Percentiles rank a stretch among this genome's conserved stretches.
phyloP scores from a whole-genome alignment of 2,797 vertebrate species.

The Sebastes dallii region DNA sequence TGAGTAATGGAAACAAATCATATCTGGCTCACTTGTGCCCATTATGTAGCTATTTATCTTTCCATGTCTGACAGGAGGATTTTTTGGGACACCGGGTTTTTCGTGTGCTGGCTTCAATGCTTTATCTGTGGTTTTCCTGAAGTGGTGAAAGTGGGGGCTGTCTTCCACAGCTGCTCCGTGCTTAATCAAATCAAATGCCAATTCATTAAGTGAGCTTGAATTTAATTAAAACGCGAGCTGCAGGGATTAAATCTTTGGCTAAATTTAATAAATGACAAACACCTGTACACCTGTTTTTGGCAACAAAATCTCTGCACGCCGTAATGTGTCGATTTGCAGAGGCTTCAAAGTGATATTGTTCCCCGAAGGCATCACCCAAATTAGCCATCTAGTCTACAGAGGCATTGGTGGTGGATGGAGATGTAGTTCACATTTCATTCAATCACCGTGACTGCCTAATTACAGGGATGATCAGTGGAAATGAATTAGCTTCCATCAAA shows the following conservation, averaged over 20 bases:
- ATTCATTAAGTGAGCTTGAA: constrained; percentile 78
- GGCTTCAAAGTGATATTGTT: constrained; percentile 56
- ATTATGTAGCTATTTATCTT: constrained; percentile 66
- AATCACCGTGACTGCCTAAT: constrained; percentile 72
- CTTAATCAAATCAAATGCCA: constrained; percentile 80
- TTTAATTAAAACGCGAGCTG: constrained; percentile 80
- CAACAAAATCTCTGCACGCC: constrained; percentile 48
- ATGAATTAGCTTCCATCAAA: constrained; percentile 72
- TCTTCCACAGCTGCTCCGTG: constrained; percentile 72
- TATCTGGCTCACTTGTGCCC: constrained; percentile 59
- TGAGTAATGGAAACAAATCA: constrained; percentile 72
- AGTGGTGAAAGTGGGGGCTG: constrained; percentile 57
- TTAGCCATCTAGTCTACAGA: constrained; percentile 49
- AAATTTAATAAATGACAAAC: constrained; percentile 81
- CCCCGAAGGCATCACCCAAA: constrained; percentile 66
- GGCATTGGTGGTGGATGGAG: constrained; percentile 39
- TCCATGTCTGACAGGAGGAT: constrained; percentile 51
- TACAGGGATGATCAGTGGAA: constrained; percentile 69
- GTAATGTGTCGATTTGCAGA: constrained; percentile 71
- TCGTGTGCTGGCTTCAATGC: constrained; percentile 25
- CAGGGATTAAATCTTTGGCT: constrained; percentile 77
- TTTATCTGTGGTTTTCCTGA: constrained; percentile 57
- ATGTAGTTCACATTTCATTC: constrained; percentile 62
- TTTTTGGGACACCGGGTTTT: constrained; percentile 47
- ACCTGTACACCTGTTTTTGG: constrained; percentile 80